Evolutionary conservation across 2,888 invertebrate species (phyloP), one percentile per base, ranked within the genome.

Genomic region (Bhutanitis thaidina): DNA sequence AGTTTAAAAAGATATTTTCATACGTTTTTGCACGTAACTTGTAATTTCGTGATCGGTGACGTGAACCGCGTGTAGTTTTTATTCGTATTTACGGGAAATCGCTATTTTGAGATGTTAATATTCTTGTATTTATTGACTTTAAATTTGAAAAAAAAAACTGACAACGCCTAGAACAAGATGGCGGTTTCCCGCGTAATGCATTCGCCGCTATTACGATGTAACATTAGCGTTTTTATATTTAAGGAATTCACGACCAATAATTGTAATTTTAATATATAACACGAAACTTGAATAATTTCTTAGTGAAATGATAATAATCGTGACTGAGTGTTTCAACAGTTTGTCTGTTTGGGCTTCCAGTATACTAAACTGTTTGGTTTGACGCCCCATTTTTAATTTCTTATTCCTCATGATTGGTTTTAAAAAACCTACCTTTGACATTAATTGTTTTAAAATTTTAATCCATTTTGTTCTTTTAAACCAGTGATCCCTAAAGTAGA

Each of bases 281-380:
- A 77, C 72, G 76, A 69, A 74, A 77, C 72, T 76, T 71, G 66
- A 66, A 75, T 78, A 76, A 80, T 83, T 85, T 84, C 79, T 81
- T 86, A 85, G 82, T 83, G 77, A 82, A 79, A 76, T 75, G 77
- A 75, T 76, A 77, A 81, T 84, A 85, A 78, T 39, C 61, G 76
- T 74, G 87, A 87, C 87, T 88, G 86, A 85, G 72, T 75, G 84
- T 84, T 80, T 77, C 74, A 76, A 80, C 80, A 79, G 84, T 76
- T 77, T 83, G 82, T 87, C 85, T 86, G 86, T 85, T 77, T 63
- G 88, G 88, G 88, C 88, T 89, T 89, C 88, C 88, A 89, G 77
- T 86, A 84, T 69, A 76, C 76, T 82, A 80, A 75, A 78, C 73
- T 60, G 64, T 65, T 79, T 76, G 62, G 65, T 82, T 83, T 76